Conservation (phyloP, 1,140 invertebrate genomes). For the Fopius arisanus region DNA sequence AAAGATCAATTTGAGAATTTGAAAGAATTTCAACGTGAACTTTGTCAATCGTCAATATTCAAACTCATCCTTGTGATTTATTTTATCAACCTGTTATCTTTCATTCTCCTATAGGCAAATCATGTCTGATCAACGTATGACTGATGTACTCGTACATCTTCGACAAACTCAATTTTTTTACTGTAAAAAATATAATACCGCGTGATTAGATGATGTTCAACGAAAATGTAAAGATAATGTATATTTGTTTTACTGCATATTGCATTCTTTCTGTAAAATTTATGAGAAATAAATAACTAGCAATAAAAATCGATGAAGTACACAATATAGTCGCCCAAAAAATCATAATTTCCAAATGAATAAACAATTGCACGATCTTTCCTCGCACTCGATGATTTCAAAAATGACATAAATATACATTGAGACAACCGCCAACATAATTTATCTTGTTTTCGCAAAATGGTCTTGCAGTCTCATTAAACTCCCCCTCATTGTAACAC, state of each 20-base stretch:
- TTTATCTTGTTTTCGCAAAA: no score
- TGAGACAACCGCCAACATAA: no score
- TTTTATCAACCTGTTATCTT: background rate
- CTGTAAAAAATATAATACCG: background rate
- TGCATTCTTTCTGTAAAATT: background rate
- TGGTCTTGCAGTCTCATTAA: no score
- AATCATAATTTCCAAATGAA: no score
- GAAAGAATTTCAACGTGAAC: background rate
- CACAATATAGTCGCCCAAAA: no score
- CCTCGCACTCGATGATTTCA: no score
- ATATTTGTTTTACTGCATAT: background rate
- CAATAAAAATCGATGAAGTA: no score
- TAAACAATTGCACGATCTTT: no score
- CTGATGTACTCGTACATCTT: background rate
- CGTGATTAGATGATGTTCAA: background rate
- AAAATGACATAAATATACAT: no score
- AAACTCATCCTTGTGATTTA: background rate
- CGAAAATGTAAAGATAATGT: background rate
- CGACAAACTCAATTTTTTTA: background rate
- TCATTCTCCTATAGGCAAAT: background rate
- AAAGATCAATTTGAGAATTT: background rate
- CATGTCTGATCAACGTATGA: background rate
- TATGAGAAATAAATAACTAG: background rate
- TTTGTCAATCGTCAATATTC: background rate
- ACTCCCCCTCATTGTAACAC: no score